Percentiles rank a stretch among this genome's conserved stretches.
phyloP scores from a whole-genome alignment of 1,140 invertebrate species.

The Drosophila yakuba region DNA sequence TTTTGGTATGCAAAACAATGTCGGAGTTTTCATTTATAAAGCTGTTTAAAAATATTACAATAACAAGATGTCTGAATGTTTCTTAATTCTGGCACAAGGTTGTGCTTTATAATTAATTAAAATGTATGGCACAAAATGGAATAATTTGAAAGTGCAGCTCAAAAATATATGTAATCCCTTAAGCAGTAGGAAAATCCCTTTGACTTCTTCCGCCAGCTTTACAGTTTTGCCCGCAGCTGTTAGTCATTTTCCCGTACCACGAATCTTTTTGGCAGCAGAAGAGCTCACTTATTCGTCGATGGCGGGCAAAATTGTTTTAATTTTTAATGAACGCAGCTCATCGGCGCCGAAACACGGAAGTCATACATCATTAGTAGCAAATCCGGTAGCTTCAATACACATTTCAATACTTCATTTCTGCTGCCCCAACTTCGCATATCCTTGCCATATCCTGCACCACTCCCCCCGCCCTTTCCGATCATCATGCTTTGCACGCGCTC shows the following conservation, averaged over 20 bases:
- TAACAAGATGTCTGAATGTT: too few species aligned
- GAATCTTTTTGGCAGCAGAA: conserved; percentile 19
- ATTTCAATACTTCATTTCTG: conserved; percentile 44
- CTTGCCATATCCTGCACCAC: conserved; percentile 3
- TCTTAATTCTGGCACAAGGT: too few species aligned
- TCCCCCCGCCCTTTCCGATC: neutral
- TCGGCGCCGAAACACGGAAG: conserved; percentile 57
- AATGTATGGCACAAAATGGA: too few species aligned
- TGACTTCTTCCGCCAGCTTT: neutral
- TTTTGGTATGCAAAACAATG: too few species aligned
- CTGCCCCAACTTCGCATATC: neutral
- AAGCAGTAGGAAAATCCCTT: neutral
- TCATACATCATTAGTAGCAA: conserved; percentile 82
- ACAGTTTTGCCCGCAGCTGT: conserved; percentile 8
- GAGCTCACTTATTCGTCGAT: conserved; percentile 21
- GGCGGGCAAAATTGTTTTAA: conserved; percentile 59
- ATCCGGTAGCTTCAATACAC: conserved; percentile 70
- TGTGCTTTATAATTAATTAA: too few species aligned
- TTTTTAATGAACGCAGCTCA: conserved; percentile 72
- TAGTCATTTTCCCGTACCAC: conserved; percentile 6
- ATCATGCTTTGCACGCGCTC: conserved; percentile 39
- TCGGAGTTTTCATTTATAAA: too few species aligned
- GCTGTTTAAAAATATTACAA: too few species aligned
- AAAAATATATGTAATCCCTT: neutral
- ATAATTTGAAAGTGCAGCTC: too few species aligned